Base-by-base conservation (phyloP, 1,140 invertebrate species). In the Saccostrea echinata region DNA sequence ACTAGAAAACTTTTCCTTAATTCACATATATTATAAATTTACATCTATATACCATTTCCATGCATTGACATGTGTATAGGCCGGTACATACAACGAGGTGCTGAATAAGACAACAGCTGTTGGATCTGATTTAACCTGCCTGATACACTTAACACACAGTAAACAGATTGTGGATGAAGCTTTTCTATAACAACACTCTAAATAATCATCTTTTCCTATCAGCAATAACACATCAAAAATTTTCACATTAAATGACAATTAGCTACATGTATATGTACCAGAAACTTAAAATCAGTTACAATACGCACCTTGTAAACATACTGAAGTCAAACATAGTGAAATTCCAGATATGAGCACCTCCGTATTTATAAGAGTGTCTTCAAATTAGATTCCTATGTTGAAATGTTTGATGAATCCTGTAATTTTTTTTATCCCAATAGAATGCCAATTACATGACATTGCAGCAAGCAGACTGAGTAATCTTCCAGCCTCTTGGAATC, bases 391-490 rank as follows among this genome's bases (percentile, higher is more conserved):
- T 71, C 68, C 68, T 13, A 27, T 11, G 21, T 30, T 24, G 68
- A 71, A 11, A 24, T 16, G 27, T 6, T 27, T 30, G 24, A 24
- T 71, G 24, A 33, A 71, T 27, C 9, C 55, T 57, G 21, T 57
- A 21, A 57, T 43, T 57, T 57, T 57, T 55, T 57, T 57, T 57
- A 21, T 57, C 4, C 13, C 55, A 57, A 57, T 16, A 57, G 13
- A 57, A 57, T 57, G 55, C 16, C 55, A 18, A 57, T 71, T 27
- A 30, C 9, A 30, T 30, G 68, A 71, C 27, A 71, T 4, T 71
- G 68, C 68, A 71, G 68, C 68, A 27, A 30, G 68, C 24, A 27
- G 24, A n/a, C n/a, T 71, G 68, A 71, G 68, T 71, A 71, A 71
- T 71, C 68, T 30, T 13, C 55, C 68, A 16, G 68, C 9, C 68